Percentiles rank a stretch among this genome's conserved stretches.
Conservation (phyloP, 2,113 vertebrate species). For the Crotalus tigris region DNA sequence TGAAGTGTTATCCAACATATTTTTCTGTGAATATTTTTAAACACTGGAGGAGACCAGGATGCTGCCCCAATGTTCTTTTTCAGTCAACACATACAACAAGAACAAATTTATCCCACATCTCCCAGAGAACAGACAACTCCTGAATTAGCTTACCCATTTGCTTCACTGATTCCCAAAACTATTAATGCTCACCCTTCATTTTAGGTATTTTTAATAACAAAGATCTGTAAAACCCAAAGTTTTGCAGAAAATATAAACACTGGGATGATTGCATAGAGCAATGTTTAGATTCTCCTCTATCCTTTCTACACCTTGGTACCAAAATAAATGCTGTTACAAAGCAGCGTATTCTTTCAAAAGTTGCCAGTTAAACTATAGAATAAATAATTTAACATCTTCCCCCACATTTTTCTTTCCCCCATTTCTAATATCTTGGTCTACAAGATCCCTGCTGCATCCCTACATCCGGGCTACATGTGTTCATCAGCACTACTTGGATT, state of each 20-base stretch:
- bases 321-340: conserved; percentile 63
- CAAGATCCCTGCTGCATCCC: not conserved
- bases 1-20: not conserved
- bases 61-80: not conserved
- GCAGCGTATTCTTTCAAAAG: conserved; percentile 47
- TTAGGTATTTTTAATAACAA: conserved; percentile 54
- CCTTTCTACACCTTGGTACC: conserved; percentile 30
- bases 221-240: conserved; percentile 5
- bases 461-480: not conserved
- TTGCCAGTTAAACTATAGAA: conserved; percentile 60
- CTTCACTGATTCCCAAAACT: accelerated
- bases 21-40: not conserved
- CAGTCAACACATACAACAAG: not conserved
- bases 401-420: not conserved
- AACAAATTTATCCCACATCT: not conserved
- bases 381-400: conserved; percentile 57
- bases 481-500: not conserved
- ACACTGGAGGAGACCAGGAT: not conserved
- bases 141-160: not conserved
- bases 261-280: conserved; percentile 58
- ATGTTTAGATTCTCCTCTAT: conserved; percentile 30
- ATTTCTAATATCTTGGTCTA: not conserved
- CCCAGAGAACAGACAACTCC: not conserved
- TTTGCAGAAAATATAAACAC: conserved; percentile 38
- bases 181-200: not conserved